Evolutionary conservation across 2,797 vertebrate genomes (phyloP).

Genomic region (Microctenopoma lineatum): DNA sequence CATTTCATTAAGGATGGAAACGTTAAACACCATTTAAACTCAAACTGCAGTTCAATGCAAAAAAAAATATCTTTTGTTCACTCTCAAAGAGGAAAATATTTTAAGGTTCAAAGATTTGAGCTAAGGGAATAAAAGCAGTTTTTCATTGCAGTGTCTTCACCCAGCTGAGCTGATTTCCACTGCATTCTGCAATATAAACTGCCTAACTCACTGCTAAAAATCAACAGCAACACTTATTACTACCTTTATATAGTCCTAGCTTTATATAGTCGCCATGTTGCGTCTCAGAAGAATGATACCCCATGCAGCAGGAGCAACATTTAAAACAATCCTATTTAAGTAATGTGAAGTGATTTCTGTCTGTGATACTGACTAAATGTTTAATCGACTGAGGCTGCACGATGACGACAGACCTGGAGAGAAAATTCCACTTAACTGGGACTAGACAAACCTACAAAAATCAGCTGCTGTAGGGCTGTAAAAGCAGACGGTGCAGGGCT

Average conservation of each 20-base stretch:
- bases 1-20: conserved; percentile 2
- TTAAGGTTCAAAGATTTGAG: conserved; percentile 2
- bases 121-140: conserved; percentile 43
- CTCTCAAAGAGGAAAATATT: conserved; percentile 6
- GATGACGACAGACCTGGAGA: conserved; percentile 29
- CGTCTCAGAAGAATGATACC: conserved; percentile 2
- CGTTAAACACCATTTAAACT: conserved; percentile 16
- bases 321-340: conserved; percentile 44
- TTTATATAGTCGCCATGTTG: not conserved
- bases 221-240: conserved; percentile 30
- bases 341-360: conserved; percentile 7
- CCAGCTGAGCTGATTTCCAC: not conserved
- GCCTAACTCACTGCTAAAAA: conserved; percentile 58
- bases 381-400: conserved; percentile 33
- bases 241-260: conserved; percentile 4
- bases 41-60: conserved; percentile 12
- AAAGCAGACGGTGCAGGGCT: conserved; percentile 51
- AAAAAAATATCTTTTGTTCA: not conserved
- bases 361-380: conserved; percentile 29
- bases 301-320: conserved; percentile 31
- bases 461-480: conserved; percentile 42
- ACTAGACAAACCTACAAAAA: conserved; percentile 39
- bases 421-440: conserved; percentile 29
- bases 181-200: conserved; percentile 9
- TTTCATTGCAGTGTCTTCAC: conserved; percentile 13